phyloP scores from a whole-genome alignment of 2,888 invertebrate species.

The Acleris sparsana region DNA sequence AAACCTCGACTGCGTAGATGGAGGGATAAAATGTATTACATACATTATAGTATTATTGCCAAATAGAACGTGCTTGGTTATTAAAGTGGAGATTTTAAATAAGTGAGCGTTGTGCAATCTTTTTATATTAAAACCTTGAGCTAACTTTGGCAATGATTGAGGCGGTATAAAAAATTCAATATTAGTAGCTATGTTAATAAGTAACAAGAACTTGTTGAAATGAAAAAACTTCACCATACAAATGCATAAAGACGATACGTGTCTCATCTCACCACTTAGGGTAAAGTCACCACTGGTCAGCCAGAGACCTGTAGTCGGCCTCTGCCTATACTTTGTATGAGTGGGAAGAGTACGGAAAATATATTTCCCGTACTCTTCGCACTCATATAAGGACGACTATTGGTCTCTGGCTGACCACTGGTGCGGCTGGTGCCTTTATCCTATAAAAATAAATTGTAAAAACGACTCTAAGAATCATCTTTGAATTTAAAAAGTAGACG shows the following conservation, averaged over 20 bases:
- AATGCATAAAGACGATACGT: not conserved
- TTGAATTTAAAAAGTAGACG: too few species aligned
- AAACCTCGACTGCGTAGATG: not conserved
- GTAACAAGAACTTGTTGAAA: not conserved
- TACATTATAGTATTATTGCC: conserved; percentile 5
- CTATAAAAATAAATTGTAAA: too few species aligned
- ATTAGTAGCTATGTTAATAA: not conserved
- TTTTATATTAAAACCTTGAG: conserved; percentile 13
- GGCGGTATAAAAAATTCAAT: conserved; percentile 12
- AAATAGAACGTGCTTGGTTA: conserved; percentile 11
- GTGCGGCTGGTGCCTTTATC: too few species aligned
- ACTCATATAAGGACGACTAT: too few species aligned
- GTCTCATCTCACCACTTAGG: not conserved
- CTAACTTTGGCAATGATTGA: conserved; percentile 23
- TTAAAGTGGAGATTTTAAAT: conserved; percentile 5
- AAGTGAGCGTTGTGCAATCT: conserved; percentile 5
- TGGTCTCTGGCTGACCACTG: too few species aligned
- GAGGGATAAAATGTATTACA: not conserved
- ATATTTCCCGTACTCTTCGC: too few species aligned
- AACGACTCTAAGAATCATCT: too few species aligned
- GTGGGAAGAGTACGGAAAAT: too few species aligned
- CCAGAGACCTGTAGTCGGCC: too few species aligned
- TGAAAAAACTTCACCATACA: not conserved
- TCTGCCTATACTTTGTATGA: too few species aligned
- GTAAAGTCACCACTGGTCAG: too few species aligned